These are phyloP conservation scores for Poeciliopsis occidentalis DNA, from an alignment of 2,113 vertebrate species.

Conservation along the genomic window DNA sequence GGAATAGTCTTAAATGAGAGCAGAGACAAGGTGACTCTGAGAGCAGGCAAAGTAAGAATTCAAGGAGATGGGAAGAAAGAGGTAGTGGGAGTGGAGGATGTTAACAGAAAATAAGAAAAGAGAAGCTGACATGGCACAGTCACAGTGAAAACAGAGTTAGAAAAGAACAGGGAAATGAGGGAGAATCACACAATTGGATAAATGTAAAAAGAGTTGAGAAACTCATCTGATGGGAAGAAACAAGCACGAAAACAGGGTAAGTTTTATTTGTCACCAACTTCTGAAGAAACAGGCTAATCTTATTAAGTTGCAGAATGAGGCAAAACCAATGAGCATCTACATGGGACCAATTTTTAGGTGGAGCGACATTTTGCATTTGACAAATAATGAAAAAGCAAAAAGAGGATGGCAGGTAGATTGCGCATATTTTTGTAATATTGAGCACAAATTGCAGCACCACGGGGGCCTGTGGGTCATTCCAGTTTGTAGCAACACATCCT, in stretches of 20 bases:
- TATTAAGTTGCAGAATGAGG: neutral
- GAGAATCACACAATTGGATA: conserved; percentile 12
- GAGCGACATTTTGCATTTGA: neutral
- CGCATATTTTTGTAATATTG: conserved; percentile 3
- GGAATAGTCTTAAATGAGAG: conserved; percentile 17
- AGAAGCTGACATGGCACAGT: conserved; percentile 53
- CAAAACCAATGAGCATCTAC: neutral
- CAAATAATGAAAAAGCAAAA: conserved; percentile 6
- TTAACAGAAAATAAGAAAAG: conserved; percentile 54
- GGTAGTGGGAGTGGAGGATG: conserved; percentile 40
- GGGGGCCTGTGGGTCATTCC: conserved; percentile 41
- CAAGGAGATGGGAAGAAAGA: conserved; percentile 25
- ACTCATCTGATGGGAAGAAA: conserved; percentile 9
- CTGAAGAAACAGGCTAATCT: neutral
- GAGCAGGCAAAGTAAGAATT: conserved; percentile 14
- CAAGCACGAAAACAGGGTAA: neutral
- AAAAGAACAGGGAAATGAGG: conserved; percentile 41
- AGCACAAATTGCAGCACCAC: conserved; percentile 38
- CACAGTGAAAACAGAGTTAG: conserved; percentile 18
- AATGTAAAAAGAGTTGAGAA: conserved; percentile 20
- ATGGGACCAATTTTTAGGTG: neutral
- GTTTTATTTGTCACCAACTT: neutral
- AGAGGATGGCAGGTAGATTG: neutral
- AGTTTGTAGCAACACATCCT: conserved; percentile 59
- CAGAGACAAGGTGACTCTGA: conserved; percentile 8